These are phyloP conservation scores for Neoitamus cyanurus DNA, from an alignment of 2,888 invertebrate genomes.

Conservation along the genomic window DNA sequence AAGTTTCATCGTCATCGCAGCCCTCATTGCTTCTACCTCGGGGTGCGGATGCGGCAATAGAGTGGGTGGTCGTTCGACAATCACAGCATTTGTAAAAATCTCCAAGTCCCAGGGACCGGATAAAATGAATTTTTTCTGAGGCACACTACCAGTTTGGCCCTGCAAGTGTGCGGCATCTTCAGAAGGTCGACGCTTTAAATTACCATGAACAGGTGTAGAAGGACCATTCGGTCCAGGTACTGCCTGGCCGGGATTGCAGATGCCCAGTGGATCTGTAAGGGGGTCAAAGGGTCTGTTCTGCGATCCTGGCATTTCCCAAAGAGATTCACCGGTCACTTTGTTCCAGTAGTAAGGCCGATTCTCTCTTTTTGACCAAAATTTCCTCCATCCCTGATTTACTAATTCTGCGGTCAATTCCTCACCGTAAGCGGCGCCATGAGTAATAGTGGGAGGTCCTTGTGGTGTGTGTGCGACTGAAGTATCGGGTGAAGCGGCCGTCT, in stretches of 20 bases:
- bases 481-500: slow-evolving; percentile 61
- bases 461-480: slow-evolving; percentile 63
- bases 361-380: slow-evolving; percentile 96
- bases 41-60: slow-evolving; percentile 93
- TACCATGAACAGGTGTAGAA: slow-evolving; percentile 54
- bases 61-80: slow-evolving; percentile 82
- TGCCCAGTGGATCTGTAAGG: slow-evolving; percentile 90
- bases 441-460: slow-evolving; percentile 61
- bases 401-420: slow-evolving; percentile 65
- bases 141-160: slow-evolving; percentile 67
- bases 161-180: slow-evolving; percentile 63
- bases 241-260: slow-evolving; percentile 68
- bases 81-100: slow-evolving; percentile 88
- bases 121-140: slow-evolving; percentile 86
- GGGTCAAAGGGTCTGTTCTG: slow-evolving; percentile 83
- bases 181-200: slow-evolving; percentile 63
- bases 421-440: slow-evolving; percentile 60
- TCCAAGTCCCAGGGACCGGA: slow-evolving; percentile 97
- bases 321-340: slow-evolving; percentile 92
- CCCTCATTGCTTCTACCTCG: slow-evolving; percentile 89
- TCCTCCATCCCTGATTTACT: slow-evolving; percentile 92
- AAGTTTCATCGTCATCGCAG: slow-evolving; percentile 83
- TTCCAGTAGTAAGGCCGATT: slow-evolving; percentile 97
- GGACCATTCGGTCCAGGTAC: slow-evolving; percentile 62
- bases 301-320: slow-evolving; percentile 94